phyloP scores from a whole-genome alignment of 2,888 invertebrate genomes.

The Leucophenga maculata region DNA sequence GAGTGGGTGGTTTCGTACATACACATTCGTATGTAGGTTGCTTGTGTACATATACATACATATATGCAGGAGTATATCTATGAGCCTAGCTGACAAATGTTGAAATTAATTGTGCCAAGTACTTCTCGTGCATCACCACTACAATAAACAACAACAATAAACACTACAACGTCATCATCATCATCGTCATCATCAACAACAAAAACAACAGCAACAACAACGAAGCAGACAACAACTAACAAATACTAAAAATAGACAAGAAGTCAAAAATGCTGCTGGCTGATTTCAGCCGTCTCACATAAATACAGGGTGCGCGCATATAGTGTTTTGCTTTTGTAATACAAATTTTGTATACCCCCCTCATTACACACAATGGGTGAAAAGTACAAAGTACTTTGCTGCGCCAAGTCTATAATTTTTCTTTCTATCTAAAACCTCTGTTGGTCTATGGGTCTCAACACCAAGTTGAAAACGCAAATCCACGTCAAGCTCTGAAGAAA shows the following conservation, averaged over 20 bases:
- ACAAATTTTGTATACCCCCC: no score
- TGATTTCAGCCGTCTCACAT: no score
- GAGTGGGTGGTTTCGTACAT: not conserved
- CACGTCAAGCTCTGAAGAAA: no score
- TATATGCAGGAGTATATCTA: no score
- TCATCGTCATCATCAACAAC: not conserved
- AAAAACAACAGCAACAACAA: not conserved
- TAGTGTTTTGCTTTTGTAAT: no score
- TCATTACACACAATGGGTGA: no score
- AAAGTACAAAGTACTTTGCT: no score
- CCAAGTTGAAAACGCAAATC: no score
- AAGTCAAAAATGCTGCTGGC: conserved; percentile 3
- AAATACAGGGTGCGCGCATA: no score
- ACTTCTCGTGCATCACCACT: conserved; percentile 32
- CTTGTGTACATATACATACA: not conserved
- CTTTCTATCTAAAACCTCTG: no score
- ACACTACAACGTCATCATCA: not conserved
- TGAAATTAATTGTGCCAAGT: conserved; percentile 59
- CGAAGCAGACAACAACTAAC: not conserved
- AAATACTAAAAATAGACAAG: conserved; percentile 18
- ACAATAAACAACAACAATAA: conserved; percentile 7
- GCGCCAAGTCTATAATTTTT: no score
- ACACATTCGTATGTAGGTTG: not conserved
- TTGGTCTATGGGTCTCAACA: no score
- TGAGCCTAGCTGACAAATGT: conserved; percentile 29